phyloP scores from a whole-genome alignment of 2,888 invertebrate genomes.

The Automeris io region DNA sequence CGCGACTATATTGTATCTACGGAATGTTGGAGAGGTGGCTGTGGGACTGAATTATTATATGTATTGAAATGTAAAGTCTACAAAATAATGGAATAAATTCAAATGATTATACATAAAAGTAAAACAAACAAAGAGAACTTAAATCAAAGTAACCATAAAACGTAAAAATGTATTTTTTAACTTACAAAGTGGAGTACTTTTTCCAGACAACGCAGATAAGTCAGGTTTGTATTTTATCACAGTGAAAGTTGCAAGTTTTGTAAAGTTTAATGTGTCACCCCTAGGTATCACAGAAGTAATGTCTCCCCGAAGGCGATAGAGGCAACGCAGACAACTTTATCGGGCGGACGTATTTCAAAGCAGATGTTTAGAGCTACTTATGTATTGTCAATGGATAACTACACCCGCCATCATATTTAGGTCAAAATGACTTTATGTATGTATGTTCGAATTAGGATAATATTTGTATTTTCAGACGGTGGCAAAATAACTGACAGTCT shows the following conservation, averaged over 20 bases:
- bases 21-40: no score
- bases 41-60: no score
- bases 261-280: constrained; percentile 24
- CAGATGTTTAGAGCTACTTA: constrained; percentile 19
- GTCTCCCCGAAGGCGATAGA: constrained; percentile 37
- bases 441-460: no score
- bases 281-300: constrained; percentile 42
- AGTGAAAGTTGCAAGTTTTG: constrained; percentile 22
- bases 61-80: no score
- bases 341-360: constrained; percentile 32
- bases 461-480: no score
- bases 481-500: no score
- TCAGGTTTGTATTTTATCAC: constrained; percentile 20
- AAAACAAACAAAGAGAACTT: no score
- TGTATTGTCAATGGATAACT: constrained; percentile 2
- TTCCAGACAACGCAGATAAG: constrained; percentile 6
- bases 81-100: no score
- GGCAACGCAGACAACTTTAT: constrained; percentile 40
- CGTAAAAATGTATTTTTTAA: no score
- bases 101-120: no score
- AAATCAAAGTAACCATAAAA: no score
- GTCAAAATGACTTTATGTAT: neutral
- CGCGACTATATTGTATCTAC: no score
- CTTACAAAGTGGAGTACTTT: constrained; percentile 1
- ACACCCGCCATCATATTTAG: neutral